Evolutionary conservation across 2,888 invertebrate genomes (phyloP).

Genomic region (Dynastes maya): DNA sequence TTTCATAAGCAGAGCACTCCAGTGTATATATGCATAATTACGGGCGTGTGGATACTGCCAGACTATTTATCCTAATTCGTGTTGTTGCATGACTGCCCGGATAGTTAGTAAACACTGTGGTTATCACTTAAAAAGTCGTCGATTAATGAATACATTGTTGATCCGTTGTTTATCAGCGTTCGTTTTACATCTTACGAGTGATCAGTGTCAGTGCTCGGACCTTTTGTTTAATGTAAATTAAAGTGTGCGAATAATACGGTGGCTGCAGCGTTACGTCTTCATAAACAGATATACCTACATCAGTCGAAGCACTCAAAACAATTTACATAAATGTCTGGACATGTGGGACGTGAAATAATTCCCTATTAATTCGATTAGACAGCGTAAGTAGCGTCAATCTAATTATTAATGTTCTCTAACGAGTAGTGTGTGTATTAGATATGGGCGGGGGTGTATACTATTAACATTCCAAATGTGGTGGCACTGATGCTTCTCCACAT

Average conservation of each 20-base stretch:
- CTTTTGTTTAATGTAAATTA: slow-evolving; percentile 42
- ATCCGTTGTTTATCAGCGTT: slow-evolving; percentile 34
- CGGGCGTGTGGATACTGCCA: slow-evolving; percentile 33
- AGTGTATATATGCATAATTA: slow-evolving; percentile 49
- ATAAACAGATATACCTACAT: slow-evolving; percentile 32
- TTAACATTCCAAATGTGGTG: slow-evolving; percentile 55
- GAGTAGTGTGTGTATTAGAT: slow-evolving; percentile 44
- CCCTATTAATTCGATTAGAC: slow-evolving; percentile 61
- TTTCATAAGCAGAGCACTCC: slow-evolving; percentile 45
- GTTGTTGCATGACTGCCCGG: slow-evolving; percentile 48
- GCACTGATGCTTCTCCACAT: slow-evolving; percentile 53
- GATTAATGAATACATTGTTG: slow-evolving; percentile 41
- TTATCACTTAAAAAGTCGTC: slow-evolving; percentile 35
- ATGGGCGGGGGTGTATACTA: slow-evolving; percentile 56
- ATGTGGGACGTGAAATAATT: slow-evolving; percentile 55
- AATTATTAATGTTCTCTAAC: slow-evolving; percentile 40
- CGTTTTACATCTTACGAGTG: slow-evolving; percentile 40
- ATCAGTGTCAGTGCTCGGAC: slow-evolving; percentile 53
- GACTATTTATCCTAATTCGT: slow-evolving; percentile 45
- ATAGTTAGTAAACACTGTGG: slow-evolving; percentile 51
- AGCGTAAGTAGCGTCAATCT: slow-evolving; percentile 61
- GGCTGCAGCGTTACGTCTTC: slow-evolving; percentile 38
- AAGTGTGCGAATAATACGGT: slow-evolving; percentile 38
- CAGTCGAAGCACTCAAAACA: slow-evolving; percentile 26
- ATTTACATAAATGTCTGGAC: slow-evolving; percentile 59